Conservation (phyloP, 2,797 vertebrate genomes). For the Catostomus latipinnis region DNA sequence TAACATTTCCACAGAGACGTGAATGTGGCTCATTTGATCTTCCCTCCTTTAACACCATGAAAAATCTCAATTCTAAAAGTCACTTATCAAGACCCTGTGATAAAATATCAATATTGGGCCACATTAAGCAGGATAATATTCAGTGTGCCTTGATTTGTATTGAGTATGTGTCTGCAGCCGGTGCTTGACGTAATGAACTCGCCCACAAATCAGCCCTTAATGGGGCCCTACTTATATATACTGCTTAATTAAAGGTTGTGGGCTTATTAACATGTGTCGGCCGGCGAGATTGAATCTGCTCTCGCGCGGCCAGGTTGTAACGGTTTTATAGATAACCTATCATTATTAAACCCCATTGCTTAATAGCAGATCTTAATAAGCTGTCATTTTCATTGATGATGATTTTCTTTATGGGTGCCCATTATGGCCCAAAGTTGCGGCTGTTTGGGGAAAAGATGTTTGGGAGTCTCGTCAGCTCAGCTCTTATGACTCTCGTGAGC, state of each 20-base stretch:
- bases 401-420: slow-evolving; percentile 79
- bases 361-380: slow-evolving; percentile 90
- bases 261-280: slow-evolving; percentile 99
- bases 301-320: slow-evolving; percentile 90
- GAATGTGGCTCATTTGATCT: slow-evolving; percentile 78
- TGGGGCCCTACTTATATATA: slow-evolving; percentile 99
- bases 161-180: slow-evolving; percentile 94
- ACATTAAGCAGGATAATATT: slow-evolving; percentile 93
- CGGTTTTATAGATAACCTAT: slow-evolving; percentile 97
- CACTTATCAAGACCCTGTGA: slow-evolving; percentile 83
- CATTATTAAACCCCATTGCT: slow-evolving; percentile 86
- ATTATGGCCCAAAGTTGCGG: slow-evolving; percentile 69
- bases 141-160: slow-evolving; percentile 95
- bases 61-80: slow-evolving; percentile 83
- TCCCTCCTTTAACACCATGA: slow-evolving; percentile 76
- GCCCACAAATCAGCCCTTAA: slow-evolving; percentile 99
- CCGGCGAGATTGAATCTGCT: slow-evolving; percentile 85
- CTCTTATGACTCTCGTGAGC: slow-evolving; percentile 65
- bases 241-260: slow-evolving; percentile 99
- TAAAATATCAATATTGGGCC: slow-evolving; percentile 92
- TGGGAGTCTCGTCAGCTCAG: slow-evolving; percentile 61
- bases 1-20: slow-evolving; percentile 78
- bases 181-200: slow-evolving; percentile 94
- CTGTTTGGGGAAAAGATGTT: slow-evolving; percentile 59
- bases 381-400: slow-evolving; percentile 88